These are phyloP conservation scores for Rhynchophorus ferrugineus DNA, from an alignment of 1,140 invertebrate species.

Conservation along the genomic window DNA sequence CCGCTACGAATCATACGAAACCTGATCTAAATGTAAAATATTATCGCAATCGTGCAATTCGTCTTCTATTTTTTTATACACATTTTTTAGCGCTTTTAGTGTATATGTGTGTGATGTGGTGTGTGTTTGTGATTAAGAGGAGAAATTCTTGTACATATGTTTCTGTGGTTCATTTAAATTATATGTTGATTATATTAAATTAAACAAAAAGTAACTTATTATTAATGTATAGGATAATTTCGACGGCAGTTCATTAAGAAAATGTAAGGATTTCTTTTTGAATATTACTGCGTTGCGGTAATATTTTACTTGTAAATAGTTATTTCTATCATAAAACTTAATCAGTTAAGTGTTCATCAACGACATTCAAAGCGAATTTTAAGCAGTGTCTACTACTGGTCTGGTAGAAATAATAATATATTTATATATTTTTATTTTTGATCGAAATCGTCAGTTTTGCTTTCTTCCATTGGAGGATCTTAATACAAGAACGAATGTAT, in stretches of 20 bases:
- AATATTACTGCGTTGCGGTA: constrained; percentile 27
- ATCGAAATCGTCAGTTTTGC: constrained; percentile 8
- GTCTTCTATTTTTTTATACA: constrained; percentile 13
- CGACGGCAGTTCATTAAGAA: no score
- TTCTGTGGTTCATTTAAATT: no score
- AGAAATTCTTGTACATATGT: constrained; percentile 6
- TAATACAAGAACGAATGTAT: not conserved
- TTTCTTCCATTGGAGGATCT: constrained; percentile 1
- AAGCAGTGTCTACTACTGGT: constrained; percentile 21
- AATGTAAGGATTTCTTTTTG: constrained; percentile 1
- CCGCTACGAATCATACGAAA: no score
- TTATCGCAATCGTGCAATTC: constrained; percentile 37
- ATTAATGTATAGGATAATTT: constrained; percentile 1
- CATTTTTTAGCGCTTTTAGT: constrained; percentile 6
- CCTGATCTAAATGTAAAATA: constrained; percentile 36
- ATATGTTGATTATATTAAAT: no score
- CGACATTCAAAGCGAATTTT: constrained; percentile 28
- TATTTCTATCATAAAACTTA: constrained; percentile 10
- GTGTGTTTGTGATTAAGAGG: constrained; percentile 9
- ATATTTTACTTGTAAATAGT: constrained; percentile 30
- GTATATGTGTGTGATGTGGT: constrained; percentile 4
- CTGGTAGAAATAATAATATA: not conserved
- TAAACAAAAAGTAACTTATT: no score
- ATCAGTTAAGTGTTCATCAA: constrained; percentile 7
- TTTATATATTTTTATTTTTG: constrained; percentile 24